Evolutionary conservation across 2,888 invertebrate genomes (phyloP).

Genomic region (Epistrophe eligans): DNA sequence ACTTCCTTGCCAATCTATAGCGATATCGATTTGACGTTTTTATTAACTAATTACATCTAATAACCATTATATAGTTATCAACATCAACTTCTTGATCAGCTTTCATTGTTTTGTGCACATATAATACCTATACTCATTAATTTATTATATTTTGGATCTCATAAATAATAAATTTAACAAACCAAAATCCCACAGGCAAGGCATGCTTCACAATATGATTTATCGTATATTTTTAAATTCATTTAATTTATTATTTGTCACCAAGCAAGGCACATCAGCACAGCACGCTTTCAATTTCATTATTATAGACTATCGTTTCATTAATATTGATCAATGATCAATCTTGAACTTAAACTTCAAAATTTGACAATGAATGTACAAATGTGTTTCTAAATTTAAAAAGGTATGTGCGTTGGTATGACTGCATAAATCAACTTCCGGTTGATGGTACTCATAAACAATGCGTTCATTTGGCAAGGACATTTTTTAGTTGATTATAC

Average conservation of each 20-base stretch:
- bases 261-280: background rate
- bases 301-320: background rate
- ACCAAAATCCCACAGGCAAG: background rate
- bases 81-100: background rate
- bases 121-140: background rate
- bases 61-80: background rate
- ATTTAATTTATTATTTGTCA: background rate
- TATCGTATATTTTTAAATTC: background rate
- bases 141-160: background rate
- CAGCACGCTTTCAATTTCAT: conserved; percentile 19
- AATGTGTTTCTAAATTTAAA: background rate
- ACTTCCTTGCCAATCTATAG: background rate
- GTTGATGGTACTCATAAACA: background rate
- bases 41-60: conserved; percentile 9
- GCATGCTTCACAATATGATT: background rate
- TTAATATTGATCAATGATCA: background rate
- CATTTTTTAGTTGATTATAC: conserved; percentile 14
- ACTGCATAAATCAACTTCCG: conserved; percentile 11
- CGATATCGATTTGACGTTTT: background rate
- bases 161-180: conserved; percentile 8
- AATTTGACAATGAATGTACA: conserved; percentile 1
- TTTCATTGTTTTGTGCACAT: background rate
- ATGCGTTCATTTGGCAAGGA: conserved; percentile 19
- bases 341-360: conserved; percentile 11
- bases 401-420: background rate